Percentiles rank a stretch among this genome's conserved stretches.
phyloP scores from a whole-genome alignment of 2,888 invertebrate species.

The Cheilosia soror region DNA sequence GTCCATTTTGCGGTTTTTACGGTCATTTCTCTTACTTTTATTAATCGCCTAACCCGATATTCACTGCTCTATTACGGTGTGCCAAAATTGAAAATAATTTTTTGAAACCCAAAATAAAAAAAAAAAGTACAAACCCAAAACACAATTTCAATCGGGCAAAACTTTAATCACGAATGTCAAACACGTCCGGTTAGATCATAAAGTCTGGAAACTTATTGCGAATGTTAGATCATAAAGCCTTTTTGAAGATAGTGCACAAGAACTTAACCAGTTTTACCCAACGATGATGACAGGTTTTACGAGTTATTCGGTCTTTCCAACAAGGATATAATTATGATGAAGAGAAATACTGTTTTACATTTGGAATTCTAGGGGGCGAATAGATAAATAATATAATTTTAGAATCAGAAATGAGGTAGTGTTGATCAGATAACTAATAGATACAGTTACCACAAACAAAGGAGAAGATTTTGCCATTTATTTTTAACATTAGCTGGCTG shows the following conservation, averaged over 20 bases:
- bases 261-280: conserved; percentile 12
- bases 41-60: too few relatives aligned
- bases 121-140: conserved; percentile 3
- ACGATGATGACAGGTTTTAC: conserved; percentile 40
- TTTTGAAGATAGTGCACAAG: conserved; percentile 15
- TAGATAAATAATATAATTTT: not conserved
- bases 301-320: not conserved
- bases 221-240: conserved; percentile 45
- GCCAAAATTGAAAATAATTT: not conserved
- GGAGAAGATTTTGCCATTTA: too few relatives aligned
- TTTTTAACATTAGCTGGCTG: too few relatives aligned
- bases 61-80: conserved; percentile 12
- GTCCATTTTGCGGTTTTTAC: not conserved
- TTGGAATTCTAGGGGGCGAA: conserved; percentile 32
- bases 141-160: conserved; percentile 19
- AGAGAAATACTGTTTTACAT: conserved; percentile 13
- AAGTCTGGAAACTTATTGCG: conserved; percentile 33
- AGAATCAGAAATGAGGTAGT: too few relatives aligned
- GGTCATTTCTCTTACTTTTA: not conserved
- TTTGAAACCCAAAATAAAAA: not conserved
- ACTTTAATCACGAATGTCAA: conserved; percentile 37
- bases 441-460: too few relatives aligned
- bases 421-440: too few relatives aligned
- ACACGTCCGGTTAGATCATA: conserved; percentile 41
- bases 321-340: conserved; percentile 34